Conservation (phyloP, 2,888 invertebrate species). For the Imbricaverruca yamaguchii region DNA sequence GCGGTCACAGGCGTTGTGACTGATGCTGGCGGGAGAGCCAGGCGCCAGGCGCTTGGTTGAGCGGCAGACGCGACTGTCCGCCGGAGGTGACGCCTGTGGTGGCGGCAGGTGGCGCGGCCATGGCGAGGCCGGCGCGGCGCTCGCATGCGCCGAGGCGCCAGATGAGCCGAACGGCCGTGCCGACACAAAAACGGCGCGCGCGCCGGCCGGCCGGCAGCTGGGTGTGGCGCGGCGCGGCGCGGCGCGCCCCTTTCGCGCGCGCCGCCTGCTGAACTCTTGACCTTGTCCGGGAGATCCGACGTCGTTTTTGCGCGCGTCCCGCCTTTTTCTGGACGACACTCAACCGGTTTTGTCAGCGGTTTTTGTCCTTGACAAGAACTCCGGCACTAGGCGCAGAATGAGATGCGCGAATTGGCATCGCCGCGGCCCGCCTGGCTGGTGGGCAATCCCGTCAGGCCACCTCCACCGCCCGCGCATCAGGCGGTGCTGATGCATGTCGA, state of each 20-base stretch:
- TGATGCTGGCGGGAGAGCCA: no score
- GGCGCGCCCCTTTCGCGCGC: neutral
- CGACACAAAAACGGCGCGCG: no score
- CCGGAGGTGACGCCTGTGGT: neutral
- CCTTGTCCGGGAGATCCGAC: neutral
- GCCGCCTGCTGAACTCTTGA: conserved; percentile 3
- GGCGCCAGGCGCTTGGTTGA: no score
- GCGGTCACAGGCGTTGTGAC: no score
- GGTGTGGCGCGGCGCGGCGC: neutral
- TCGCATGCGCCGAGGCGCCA: no score
- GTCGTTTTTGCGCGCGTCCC: neutral
- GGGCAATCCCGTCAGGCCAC: neutral
- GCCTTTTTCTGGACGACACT: neutral
- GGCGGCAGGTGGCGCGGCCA: neutral
- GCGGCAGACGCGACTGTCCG: neutral
- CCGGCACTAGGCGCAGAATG: neutral
- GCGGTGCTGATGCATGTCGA: no score
- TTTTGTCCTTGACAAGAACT: neutral
- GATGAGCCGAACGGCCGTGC: no score
- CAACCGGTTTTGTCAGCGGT: neutral
- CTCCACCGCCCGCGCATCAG: neutral
- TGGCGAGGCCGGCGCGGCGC: neutral
- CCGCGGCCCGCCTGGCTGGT: neutral
- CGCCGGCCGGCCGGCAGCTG: neutral
- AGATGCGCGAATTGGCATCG: neutral